phyloP scores from a whole-genome alignment of 2,888 invertebrate species.

The Metallyticus violacea region DNA sequence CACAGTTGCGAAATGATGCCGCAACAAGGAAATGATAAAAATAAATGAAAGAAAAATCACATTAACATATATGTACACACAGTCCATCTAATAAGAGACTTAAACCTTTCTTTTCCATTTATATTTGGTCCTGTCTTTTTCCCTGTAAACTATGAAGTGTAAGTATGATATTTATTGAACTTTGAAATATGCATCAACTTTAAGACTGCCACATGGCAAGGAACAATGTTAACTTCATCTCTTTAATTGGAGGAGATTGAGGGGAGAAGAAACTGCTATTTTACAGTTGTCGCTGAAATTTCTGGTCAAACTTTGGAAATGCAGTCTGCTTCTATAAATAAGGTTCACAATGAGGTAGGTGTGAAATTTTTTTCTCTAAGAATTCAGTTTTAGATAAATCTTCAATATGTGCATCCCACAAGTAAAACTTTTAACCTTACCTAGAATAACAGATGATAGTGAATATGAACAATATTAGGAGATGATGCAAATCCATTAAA shows the following conservation, averaged over 20 bases:
- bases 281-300: neutral
- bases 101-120: neutral
- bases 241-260: neutral
- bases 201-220: neutral
- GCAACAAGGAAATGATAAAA: neutral
- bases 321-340: neutral
- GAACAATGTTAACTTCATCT: neutral
- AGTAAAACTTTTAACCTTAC: too few relatives aligned
- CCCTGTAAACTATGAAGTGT: neutral
- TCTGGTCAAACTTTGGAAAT: neutral
- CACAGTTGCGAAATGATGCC: neutral
- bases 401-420: too few relatives aligned
- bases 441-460: too few relatives aligned
- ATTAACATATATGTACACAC: slow-evolving; percentile 6
- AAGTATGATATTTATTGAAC: neutral
- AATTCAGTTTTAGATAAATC: too few relatives aligned
- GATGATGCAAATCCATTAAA: too few relatives aligned
- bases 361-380: too few relatives aligned
- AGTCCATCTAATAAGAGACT: neutral
- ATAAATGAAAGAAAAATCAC: neutral
- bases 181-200: neutral
- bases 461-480: too few relatives aligned
- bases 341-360: neutral
- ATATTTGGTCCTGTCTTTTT: neutral
- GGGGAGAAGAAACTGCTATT: neutral